Percentiles rank a stretch among this genome's conserved stretches.
phyloP scores from a whole-genome alignment of 2,888 invertebrate species.

The Agriopis aurantiaria region DNA sequence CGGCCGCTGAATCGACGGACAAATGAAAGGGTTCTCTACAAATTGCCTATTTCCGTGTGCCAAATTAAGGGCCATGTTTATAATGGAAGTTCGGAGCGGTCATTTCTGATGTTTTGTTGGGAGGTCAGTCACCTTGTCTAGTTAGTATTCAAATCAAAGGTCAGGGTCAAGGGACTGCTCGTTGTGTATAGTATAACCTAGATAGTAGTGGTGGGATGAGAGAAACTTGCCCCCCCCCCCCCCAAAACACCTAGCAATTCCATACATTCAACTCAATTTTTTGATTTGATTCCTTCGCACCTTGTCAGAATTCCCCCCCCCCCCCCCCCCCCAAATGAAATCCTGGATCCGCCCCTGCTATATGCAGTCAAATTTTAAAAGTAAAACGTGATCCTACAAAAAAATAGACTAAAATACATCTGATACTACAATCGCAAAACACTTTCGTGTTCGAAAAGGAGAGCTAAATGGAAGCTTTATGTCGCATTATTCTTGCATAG shows the following conservation, averaged over 20 bases:
- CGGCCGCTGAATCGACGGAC: conserved; percentile 42
- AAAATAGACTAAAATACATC: neutral
- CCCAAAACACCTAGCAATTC: no score
- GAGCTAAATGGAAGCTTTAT: conserved; percentile 44
- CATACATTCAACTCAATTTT: no score
- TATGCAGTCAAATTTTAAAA: no score
- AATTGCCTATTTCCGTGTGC: conserved; percentile 43
- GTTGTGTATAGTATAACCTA: no score
- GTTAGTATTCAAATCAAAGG: conserved; percentile 5
- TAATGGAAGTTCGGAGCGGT: conserved; percentile 28
- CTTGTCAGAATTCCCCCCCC: no score
- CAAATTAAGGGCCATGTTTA: conserved; percentile 40
- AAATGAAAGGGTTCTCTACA: conserved; percentile 41
- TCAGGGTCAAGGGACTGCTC: neutral
- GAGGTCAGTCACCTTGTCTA: conserved; percentile 19
- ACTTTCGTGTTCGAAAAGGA: conserved; percentile 13
- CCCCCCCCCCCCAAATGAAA: no score
- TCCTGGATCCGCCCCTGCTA: no score
- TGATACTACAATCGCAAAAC: neutral
- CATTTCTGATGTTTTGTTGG: conserved; percentile 27
- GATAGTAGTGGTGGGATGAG: no score
- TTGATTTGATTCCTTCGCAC: no score
- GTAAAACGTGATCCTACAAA: neutral
- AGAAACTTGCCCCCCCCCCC: no score
- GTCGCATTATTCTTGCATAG: conserved; percentile 45